Evolutionary conservation across 2,888 invertebrate species (phyloP), one percentile per base, ranked within the genome.

Genomic region (Temnothorax unifasciatus): DNA sequence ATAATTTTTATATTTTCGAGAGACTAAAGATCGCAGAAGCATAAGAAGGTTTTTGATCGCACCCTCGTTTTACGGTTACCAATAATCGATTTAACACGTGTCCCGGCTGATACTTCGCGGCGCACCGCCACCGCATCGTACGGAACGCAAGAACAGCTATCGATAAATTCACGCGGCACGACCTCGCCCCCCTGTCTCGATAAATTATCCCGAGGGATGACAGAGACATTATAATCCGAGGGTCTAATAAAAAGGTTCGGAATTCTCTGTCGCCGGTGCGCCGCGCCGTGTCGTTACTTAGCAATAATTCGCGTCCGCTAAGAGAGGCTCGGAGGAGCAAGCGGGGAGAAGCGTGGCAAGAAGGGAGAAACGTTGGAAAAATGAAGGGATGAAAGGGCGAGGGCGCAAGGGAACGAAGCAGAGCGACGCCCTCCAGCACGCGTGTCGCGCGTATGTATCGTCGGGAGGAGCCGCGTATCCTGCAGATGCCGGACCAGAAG

Each of bases 171-270:
- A 83, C 86, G 88, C 85, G 86, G 68, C 77, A 77, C 85, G 77
- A 47, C 69, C 75, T 75, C 88, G 68, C 87, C 87, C 82, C 87
- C 77, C 71, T 34, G 75, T 83, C 85, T 87, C 92, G 88, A 93
- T 93, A 93, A 92, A 93, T 92, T 92, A 92, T 89, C 87, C 87
- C 75, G 66, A 38, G 83, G 92, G 89, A 93, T 92, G 93, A 93
- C 93, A 90, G 89, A 92, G 92, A 93, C 93, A 89, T 93, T 93
- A 92, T 92, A 93, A 93, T 93, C 93, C 88, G 71, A 75, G 85
- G 88, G 83, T 87, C 84, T 86, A 87, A 89, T 89, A 89, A 89
- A 92, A 89, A 91, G 90, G 74, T 77, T 73, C 63, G 63, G 69
- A 68, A 75, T 79, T 82, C 63, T 68, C 63, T 82, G 68, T 61